Percentiles rank a stretch among this genome's conserved stretches.
Conservation (phyloP, 2,113 vertebrate species). For the Hiodon tergisus region DNA sequence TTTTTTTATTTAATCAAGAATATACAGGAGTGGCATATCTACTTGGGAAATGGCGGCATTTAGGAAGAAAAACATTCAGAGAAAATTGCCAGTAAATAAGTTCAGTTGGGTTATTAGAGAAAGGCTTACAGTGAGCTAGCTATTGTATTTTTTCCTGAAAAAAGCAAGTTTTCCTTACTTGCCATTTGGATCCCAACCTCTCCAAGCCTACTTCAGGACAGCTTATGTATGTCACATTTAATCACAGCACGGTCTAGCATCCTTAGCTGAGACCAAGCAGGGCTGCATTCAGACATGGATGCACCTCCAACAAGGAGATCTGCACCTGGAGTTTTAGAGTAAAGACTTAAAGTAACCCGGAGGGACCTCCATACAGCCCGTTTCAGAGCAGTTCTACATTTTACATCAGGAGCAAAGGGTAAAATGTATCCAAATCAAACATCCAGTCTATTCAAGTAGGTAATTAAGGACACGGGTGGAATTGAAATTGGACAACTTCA, state of each 20-base stretch:
- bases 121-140: not conserved
- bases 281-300: not conserved
- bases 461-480: not conserved
- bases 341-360: not conserved
- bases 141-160: not conserved
- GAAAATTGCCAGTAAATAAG: not conserved
- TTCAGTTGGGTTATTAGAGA: not conserved
- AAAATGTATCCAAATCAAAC: not conserved
- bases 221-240: not conserved
- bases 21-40: constrained; percentile 11
- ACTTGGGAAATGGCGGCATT: constrained; percentile 12
- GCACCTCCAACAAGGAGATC: not conserved
- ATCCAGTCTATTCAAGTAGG: not conserved
- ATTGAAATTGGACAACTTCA: not conserved
- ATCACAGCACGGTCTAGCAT: not conserved
- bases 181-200: constrained; percentile 1
- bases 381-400: not conserved
- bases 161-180: not conserved
- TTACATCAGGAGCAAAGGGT: constrained; percentile 2
- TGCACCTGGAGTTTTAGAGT: not conserved
- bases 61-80: not conserved
- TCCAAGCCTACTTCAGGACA: not conserved
- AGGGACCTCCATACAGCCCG: constrained; percentile 1
- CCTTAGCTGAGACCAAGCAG: not conserved
- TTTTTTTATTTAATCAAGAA: constrained; percentile 7